Base-by-base conservation (phyloP, 2,888 invertebrate genomes). In the Julus scanicus region DNA sequence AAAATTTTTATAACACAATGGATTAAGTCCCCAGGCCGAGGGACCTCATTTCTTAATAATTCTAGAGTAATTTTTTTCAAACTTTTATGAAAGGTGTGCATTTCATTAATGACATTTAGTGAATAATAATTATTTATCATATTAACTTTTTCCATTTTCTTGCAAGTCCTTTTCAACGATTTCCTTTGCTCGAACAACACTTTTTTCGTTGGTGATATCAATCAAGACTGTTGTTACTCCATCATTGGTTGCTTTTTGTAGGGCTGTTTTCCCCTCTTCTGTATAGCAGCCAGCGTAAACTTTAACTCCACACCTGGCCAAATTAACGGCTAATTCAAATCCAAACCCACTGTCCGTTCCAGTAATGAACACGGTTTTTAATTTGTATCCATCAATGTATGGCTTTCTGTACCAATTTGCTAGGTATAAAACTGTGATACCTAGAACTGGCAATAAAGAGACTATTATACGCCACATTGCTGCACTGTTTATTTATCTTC, bases 141-240 rank as follows among this genome's bases (percentile, higher is more conserved):
- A 29, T 53, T 3, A 29, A 71, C 71, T 29, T 71, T 71, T 20
- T 71, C 71, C 71, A 29, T 6, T 71, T 20, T 71, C 29, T 71
- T 71, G 20, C 9, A 85, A 20, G 39, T 85, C 85, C 85, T 85
- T 20, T 84, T 39, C 84, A 40, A 84, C n/a, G 1, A n/a, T 39
- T 13, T 84, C 84, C n/a, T n/a, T 84, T 4, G 84, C 84, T 15
- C 44, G 44, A 85, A 85, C 5, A 20, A 85, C 48, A 20, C 44
- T 85, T 85, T 85, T 15, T 40, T 49, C 48, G n/a, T 85, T 13
- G 40, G 85, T 85, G 20, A 85, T 49, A 40, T 85, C 85, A 85
- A 85, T 85, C 13, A 11, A 15, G 85, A 85, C 11, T 8, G 85
- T 85, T 85, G 9, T 17, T n/a, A 85, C 11, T 20, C 40, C n/a